Evolutionary conservation across 2,113 vertebrate species (phyloP).

Genomic region (Zootoca vivipara): DNA sequence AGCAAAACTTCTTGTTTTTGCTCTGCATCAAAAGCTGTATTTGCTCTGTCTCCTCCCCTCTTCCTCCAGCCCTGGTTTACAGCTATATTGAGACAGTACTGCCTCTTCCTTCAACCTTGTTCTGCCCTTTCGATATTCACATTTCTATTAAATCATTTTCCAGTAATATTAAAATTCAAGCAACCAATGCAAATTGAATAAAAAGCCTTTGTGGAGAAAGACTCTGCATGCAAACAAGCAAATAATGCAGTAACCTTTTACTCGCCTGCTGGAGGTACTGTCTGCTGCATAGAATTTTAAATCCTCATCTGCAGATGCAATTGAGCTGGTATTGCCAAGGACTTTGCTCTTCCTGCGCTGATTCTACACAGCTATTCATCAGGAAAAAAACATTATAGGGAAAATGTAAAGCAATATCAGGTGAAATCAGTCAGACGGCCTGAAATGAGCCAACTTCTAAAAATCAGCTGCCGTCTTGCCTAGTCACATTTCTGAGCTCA

Average conservation of each 20-base stretch:
- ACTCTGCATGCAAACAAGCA: conserved; percentile 76
- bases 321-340: conserved; percentile 78
- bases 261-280: conserved; percentile 82
- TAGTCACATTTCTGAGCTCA: conserved; percentile 63
- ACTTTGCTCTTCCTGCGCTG: conserved; percentile 73
- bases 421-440: conserved; percentile 67
- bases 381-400: conserved; percentile 60
- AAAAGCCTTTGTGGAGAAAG: conserved; percentile 63
- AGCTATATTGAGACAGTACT: conserved; percentile 63
- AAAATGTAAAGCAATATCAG: conserved; percentile 71
- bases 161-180: conserved; percentile 63
- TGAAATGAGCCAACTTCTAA: conserved; percentile 65
- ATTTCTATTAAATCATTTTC: conserved; percentile 70
- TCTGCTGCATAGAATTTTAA: conserved; percentile 83
- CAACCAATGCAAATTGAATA: conserved; percentile 66
- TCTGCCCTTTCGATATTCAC: conserved; percentile 75
- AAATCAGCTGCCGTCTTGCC: conserved; percentile 53
- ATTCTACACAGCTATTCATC: conserved; percentile 71
- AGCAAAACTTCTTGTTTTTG: conserved; percentile 58
- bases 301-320: conserved; percentile 83
- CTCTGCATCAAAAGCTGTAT: conserved; percentile 53
- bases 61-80: conserved; percentile 53
- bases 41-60: conserved; percentile 33
- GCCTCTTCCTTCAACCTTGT: conserved; percentile 74
- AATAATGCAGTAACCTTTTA: conserved; percentile 83